Percentiles rank a stretch among this genome's conserved stretches.
These are phyloP conservation scores for Clarias macrocephalus DNA, from an alignment of 2,113 vertebrate genomes.

Conservation along the genomic window DNA sequence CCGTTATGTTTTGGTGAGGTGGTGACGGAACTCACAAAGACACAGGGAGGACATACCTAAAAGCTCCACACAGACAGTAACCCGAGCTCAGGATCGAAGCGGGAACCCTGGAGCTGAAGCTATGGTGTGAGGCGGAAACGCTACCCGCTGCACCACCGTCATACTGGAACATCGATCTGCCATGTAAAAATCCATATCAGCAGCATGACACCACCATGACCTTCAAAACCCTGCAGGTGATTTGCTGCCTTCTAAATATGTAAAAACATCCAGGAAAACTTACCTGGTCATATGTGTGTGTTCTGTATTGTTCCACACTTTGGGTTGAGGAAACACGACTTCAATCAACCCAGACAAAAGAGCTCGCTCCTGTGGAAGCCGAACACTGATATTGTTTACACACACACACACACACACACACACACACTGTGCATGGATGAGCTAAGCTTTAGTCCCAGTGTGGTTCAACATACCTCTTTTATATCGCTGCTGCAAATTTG, in stretches of 20 bases:
- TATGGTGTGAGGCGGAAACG: not conserved
- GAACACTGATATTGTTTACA: not conserved
- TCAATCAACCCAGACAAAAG: not conserved
- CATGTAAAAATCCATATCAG: conserved; percentile 10
- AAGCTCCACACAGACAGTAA: not conserved
- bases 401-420: no score
- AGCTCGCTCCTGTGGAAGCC: not conserved
- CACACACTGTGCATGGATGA: not conserved
- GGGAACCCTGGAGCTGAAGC: not conserved
- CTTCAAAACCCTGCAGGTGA: conserved; percentile 3
- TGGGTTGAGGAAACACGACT: not conserved
- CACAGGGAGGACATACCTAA: not conserved
- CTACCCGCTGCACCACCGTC: not conserved
- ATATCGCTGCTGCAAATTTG: not conserved
- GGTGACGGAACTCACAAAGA: not conserved
- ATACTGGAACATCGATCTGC: conserved; percentile 5
- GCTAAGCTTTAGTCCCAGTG: not conserved
- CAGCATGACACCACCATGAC: not conserved
- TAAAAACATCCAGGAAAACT: not conserved
- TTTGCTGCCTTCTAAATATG: not conserved
- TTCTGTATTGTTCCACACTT: not conserved
- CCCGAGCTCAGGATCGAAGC: not conserved
- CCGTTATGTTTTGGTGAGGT: not conserved
- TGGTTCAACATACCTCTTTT: not conserved
- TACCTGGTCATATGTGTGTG: not conserved